Percentiles rank a stretch among this genome's conserved stretches.
Conservation (phyloP, 2,888 invertebrate genomes). For the Gari tellinella region DNA sequence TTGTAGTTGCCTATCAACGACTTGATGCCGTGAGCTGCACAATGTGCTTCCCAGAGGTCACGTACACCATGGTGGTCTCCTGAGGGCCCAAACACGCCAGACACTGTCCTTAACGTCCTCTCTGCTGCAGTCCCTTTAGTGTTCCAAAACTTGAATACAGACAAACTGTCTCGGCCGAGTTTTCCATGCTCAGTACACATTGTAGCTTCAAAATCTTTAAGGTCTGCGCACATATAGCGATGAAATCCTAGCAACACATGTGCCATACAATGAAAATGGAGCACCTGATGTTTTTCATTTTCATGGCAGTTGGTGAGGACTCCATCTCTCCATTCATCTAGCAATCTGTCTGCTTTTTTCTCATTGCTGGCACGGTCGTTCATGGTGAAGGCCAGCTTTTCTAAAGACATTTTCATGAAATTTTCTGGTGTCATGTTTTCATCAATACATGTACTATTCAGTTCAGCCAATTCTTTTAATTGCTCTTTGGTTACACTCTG, state of each 20-base stretch:
- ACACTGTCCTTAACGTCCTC: background rate
- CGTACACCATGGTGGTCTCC: conserved; percentile 12
- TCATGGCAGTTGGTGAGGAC: background rate
- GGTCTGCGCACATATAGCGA: conserved; percentile 1
- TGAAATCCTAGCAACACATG: no score
- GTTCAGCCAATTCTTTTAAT: conserved; percentile 14
- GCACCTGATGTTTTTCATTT: no score
- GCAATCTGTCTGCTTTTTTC: conserved; percentile 9
- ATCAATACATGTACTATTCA: no score
- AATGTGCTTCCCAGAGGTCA: background rate
- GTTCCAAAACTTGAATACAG: conserved; percentile 16
- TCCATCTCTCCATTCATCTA: conserved; percentile 17
- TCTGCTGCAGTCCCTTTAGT: conserved; percentile 21
- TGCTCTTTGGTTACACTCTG: conserved; percentile 26
- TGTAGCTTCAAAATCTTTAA: conserved; percentile 5
- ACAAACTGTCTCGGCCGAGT: conserved; percentile 12
- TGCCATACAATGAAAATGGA: no score
- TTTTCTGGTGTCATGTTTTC: conserved; percentile 8
- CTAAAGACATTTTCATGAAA: no score
- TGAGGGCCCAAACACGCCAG: conserved; percentile 23
- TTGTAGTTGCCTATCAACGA: conserved; percentile 52
- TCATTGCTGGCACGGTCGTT: conserved; percentile 25
- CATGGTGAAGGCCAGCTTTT: conserved; percentile 10
- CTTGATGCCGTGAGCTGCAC: conserved; percentile 45
- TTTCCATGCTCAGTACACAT: background rate